Percentiles rank a stretch among this genome's conserved stretches.
Evolutionary conservation across 2,113 vertebrate species (phyloP).

Genomic region (Thalassarche chlororhynchos): DNA sequence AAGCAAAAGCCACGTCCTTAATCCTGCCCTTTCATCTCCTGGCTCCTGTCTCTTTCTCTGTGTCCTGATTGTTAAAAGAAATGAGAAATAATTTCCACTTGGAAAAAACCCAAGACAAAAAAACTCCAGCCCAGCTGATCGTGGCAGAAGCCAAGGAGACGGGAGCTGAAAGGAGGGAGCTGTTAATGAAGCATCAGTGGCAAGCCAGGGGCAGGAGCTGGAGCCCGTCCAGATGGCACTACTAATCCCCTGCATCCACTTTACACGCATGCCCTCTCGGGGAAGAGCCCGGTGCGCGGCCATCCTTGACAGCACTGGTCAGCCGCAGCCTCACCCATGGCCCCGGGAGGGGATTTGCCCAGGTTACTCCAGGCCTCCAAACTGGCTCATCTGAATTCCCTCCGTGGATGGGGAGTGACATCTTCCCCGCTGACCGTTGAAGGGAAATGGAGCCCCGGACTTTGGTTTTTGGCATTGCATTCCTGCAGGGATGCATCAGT

Average conservation of each 20-base stretch:
- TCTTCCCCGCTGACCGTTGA: fast-evolving
- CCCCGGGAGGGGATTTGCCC: not conserved
- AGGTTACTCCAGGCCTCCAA: not conserved
- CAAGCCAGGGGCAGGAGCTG: conserved; percentile 43
- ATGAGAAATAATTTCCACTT: conserved; percentile 65
- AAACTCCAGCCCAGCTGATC: conserved; percentile 39
- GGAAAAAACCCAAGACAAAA: conserved; percentile 36
- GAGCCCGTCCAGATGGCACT: not conserved
- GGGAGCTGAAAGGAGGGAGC: conserved; percentile 1
- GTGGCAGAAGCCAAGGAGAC: not conserved
- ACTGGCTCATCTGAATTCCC: not conserved
- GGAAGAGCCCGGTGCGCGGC: not conserved
- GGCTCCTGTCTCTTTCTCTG: not conserved
- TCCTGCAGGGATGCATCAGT: not conserved
- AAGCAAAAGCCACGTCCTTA: conserved; percentile 6
- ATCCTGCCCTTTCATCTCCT: conserved; percentile 57
- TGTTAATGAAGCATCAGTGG: conserved; percentile 44
- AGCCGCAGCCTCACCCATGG: not conserved
- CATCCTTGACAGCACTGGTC: not conserved
- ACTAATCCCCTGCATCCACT: conserved; percentile 8
- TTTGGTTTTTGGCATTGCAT: not conserved
- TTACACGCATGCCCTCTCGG: not conserved
- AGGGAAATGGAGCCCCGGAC: not conserved
- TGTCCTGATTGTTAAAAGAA: conserved; percentile 42
- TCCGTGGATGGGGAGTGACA: not conserved